Percentiles rank a stretch among this genome's conserved stretches.
phyloP scores from a whole-genome alignment of 2,888 invertebrate species.

The Caenorhabditis sp. region DNA sequence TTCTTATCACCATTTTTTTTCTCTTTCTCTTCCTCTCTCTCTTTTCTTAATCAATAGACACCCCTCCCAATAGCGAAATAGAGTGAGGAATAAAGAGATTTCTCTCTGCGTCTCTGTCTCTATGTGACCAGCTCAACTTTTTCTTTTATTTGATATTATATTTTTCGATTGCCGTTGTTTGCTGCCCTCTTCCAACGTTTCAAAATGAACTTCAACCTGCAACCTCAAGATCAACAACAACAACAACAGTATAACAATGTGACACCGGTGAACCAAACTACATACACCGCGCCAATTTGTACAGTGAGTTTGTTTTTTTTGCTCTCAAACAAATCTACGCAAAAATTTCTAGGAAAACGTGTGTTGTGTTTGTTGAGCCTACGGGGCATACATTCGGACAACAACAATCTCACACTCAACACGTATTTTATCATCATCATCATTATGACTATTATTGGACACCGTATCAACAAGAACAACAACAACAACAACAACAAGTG shows the following conservation, averaged over 20 bases:
- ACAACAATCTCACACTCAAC: neutral
- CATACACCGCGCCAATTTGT: slow-evolving; percentile 42
- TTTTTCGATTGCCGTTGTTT: neutral
- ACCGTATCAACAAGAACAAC: slow-evolving; percentile 1
- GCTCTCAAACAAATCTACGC: neutral
- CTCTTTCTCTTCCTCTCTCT: neutral
- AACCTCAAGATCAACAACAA: slow-evolving; percentile 4
- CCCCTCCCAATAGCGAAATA: neutral
- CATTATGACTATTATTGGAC: slow-evolving; percentile 10
- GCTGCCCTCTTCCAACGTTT: neutral
- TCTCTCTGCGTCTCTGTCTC: neutral
- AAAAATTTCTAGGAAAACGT: slow-evolving; percentile 47
- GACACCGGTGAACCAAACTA: neutral
- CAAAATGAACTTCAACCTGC: slow-evolving; percentile 25
- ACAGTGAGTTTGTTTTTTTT: slow-evolving; percentile 35
- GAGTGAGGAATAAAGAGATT: neutral
- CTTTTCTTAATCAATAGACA: neutral
- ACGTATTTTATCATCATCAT: neutral
- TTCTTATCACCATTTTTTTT: neutral
- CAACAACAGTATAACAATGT: slow-evolving; percentile 2
- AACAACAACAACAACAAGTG: neutral
- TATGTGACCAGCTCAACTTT: neutral
- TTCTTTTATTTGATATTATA: neutral
- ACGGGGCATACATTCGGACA: slow-evolving; percentile 41
- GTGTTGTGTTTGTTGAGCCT: slow-evolving; percentile 70